phyloP scores from a whole-genome alignment of 2,888 invertebrate species.

The Sussaba pulchella region DNA sequence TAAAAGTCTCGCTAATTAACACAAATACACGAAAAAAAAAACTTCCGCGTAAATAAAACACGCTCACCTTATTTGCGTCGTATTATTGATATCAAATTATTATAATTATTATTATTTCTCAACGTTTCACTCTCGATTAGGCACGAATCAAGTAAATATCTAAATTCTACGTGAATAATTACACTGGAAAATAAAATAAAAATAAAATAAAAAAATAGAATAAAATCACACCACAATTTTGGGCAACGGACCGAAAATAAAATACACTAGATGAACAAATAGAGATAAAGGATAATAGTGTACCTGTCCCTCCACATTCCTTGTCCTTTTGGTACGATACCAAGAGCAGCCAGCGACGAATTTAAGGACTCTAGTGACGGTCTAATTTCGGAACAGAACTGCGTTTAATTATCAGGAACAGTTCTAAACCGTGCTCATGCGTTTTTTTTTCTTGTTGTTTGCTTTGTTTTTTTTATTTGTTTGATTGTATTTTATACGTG shows the following conservation, averaged over 20 bases:
- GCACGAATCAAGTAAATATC: slow-evolving; percentile 9
- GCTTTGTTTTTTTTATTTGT: slow-evolving; percentile 43
- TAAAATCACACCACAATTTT: slow-evolving; percentile 64
- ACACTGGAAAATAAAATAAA: slow-evolving; percentile 2
- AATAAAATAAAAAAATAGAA: too few species aligned
- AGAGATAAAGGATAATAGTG: slow-evolving; percentile 77
- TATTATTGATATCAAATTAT: neutral
- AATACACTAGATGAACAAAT: slow-evolving; percentile 58
- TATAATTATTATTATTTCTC: neutral
- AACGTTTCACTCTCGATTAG: slow-evolving; percentile 14
- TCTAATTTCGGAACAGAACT: slow-evolving; percentile 84
- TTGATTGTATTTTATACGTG: slow-evolving; percentile 56
- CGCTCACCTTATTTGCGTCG: neutral
- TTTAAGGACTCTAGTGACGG: slow-evolving; percentile 83
- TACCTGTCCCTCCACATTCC: slow-evolving; percentile 86
- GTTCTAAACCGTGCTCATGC: slow-evolving; percentile 79
- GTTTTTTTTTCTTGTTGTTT: slow-evolving; percentile 61
- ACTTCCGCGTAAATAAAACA: slow-evolving; percentile 3
- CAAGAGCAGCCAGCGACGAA: slow-evolving; percentile 84
- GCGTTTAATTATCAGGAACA: slow-evolving; percentile 79
- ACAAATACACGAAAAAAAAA: slow-evolving; percentile 40
- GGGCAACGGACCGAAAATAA: slow-evolving; percentile 60
- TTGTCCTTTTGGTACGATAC: slow-evolving; percentile 84
- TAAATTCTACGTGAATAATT: neutral
- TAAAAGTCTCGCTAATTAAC: slow-evolving; percentile 36